Evolutionary conservation across 2,888 invertebrate species (phyloP).

Genomic region (Mesorhabditis belari): DNA sequence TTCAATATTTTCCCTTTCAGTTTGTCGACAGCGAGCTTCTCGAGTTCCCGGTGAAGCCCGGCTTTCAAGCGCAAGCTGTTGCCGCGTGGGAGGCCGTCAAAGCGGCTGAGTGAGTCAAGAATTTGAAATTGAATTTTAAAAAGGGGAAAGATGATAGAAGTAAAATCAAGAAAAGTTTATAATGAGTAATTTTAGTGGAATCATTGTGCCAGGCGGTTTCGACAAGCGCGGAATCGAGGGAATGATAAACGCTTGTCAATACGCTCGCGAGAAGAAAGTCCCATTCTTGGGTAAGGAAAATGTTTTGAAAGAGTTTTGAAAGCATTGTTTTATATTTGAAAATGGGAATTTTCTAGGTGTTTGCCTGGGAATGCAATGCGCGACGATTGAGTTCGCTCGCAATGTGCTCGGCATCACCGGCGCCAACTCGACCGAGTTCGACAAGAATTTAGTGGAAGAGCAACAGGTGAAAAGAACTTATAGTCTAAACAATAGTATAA

Average conservation of each 20-base stretch:
- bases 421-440: constrained; percentile 81
- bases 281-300: constrained; percentile 72
- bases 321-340: background rate
- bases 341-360: constrained; percentile 5
- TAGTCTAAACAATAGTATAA: background rate
- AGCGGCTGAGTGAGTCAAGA: constrained; percentile 33
- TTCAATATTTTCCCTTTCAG: constrained; percentile 7
- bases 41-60: constrained; percentile 14
- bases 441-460: constrained; percentile 56
- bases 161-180: background rate
- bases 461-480: constrained; percentile 20
- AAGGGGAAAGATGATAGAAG: background rate
- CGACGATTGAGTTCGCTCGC: constrained; percentile 86
- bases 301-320: constrained; percentile 1
- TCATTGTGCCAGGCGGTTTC: constrained; percentile 95
- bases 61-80: constrained; percentile 14
- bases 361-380: constrained; percentile 92
- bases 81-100: constrained; percentile 35
- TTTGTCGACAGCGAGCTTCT: constrained; percentile 33
- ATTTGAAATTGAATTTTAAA: background rate
- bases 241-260: constrained; percentile 83
- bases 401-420: constrained; percentile 71
- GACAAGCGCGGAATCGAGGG: constrained; percentile 91
- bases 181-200: constrained; percentile 65
- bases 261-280: constrained; percentile 81